Percentiles rank a stretch among this genome's conserved stretches.
Conservation (phyloP, 1,140 invertebrate genomes). For the Caenorhabditis briggsae region DNA sequence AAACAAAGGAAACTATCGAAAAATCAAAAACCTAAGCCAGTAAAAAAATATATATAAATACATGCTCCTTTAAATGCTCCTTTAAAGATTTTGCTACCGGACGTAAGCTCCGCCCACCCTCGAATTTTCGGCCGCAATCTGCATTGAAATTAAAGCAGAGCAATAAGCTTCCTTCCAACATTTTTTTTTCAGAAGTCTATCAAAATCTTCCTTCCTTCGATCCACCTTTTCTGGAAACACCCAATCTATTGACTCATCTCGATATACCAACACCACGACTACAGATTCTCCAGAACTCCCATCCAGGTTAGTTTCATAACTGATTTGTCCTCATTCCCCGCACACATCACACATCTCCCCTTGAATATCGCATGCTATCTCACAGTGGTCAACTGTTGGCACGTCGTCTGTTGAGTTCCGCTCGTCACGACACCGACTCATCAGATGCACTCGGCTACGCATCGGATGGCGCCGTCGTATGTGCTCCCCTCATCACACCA, state of each 20-base stretch:
- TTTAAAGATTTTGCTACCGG: too few species aligned
- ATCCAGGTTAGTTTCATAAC: neutral
- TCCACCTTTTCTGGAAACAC: conserved; percentile 33
- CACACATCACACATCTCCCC: neutral
- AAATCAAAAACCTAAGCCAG: too few species aligned
- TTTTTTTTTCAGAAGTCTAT: conserved; percentile 23
- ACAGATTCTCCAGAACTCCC: conserved; percentile 45
- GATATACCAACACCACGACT: conserved; percentile 35
- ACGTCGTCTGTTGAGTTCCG: conserved; percentile 47
- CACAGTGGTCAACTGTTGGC: conserved; percentile 53
- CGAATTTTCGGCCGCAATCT: neutral
- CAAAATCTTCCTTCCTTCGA: conserved; percentile 33
- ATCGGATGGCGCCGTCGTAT: conserved; percentile 29
- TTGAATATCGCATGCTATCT: conserved; percentile 1
- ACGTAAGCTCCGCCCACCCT: too few species aligned
- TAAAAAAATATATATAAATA: too few species aligned
- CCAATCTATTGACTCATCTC: conserved; percentile 29
- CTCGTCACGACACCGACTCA: conserved; percentile 41
- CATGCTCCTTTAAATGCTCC: too few species aligned
- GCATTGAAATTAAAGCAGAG: neutral
- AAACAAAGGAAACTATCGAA: too few species aligned
- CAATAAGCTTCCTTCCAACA: neutral
- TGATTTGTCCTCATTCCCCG: neutral
- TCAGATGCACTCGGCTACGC: conserved; percentile 44
- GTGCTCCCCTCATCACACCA: conserved; percentile 41